Evolutionary conservation across 2,113 vertebrate species (phyloP).

Genomic region (Camelus bactrianus): DNA sequence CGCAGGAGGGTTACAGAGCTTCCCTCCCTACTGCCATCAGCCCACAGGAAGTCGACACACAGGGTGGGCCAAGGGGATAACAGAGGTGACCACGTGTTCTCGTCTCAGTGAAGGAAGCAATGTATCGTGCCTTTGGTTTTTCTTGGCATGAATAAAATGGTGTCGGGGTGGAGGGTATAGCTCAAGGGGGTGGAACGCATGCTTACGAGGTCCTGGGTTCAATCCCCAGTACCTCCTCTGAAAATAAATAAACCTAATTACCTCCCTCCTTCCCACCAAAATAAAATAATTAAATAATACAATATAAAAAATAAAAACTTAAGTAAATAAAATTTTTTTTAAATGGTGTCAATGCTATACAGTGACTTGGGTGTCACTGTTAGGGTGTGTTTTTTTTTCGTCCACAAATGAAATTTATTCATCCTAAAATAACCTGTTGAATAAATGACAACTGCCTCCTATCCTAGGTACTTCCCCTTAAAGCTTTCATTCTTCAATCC

Average conservation of each 20-base stretch:
- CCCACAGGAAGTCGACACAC: background rate
- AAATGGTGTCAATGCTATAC: background rate
- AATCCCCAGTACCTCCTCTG: no score
- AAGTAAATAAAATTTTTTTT: no score
- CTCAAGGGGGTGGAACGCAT: no score
- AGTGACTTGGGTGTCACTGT: background rate
- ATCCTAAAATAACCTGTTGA: background rate
- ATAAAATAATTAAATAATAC: no score
- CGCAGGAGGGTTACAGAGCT: background rate
- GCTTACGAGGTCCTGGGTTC: no score
- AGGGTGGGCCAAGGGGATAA: no score
- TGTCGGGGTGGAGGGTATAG: background rate
- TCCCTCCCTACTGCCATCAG: fast-evolving
- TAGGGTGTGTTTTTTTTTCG: background rate
- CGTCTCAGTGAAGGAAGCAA: background rate
- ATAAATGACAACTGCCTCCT: background rate
- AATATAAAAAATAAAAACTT: no score
- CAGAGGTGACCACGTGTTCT: background rate
- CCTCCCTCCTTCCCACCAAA: no score
- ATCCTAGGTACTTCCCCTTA: background rate
- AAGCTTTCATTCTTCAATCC: background rate
- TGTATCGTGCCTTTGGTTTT: background rate
- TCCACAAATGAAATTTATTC: background rate
- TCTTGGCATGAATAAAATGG: background rate
- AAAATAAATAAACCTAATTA: no score